Conservation (phyloP, 2,888 invertebrate genomes). For the Crocallis elinguaria region DNA sequence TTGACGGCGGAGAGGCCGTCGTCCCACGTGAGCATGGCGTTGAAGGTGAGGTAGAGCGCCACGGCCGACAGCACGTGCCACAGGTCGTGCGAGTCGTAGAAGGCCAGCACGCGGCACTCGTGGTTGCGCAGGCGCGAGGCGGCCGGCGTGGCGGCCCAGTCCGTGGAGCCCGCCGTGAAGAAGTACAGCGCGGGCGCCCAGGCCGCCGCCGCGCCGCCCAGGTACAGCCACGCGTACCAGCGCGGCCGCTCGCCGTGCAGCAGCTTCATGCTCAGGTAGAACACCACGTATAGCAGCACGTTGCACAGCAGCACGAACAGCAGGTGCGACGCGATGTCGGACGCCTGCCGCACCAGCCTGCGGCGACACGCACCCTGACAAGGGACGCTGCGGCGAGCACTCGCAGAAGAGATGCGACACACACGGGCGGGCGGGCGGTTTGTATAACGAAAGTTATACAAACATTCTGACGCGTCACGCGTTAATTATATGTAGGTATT, state of each 20-base stretch:
- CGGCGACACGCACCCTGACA: not conserved
- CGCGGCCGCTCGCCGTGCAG: conserved; percentile 87
- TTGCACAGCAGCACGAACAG: conserved; percentile 93
- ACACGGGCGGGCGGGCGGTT: too few species aligned
- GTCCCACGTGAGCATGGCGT: conserved; percentile 92
- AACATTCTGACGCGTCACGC: too few species aligned
- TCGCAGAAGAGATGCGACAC: too few species aligned
- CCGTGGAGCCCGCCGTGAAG: conserved; percentile 52
- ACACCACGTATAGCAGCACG: conserved; percentile 91
- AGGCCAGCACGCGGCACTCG: conserved; percentile 77
- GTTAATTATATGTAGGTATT: too few species aligned
- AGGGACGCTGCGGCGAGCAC: too few species aligned
- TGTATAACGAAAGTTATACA: too few species aligned
- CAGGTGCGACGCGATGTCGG: conserved; percentile 92
- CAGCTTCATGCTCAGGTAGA: conserved; percentile 94
- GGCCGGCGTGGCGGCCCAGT: conserved; percentile 87
- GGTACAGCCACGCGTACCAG: conserved; percentile 87
- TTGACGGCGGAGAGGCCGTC: conserved; percentile 91
- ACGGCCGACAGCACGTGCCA: conserved; percentile 95
- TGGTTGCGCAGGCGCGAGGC: conserved; percentile 86
- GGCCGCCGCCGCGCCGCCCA: conserved; percentile 85
- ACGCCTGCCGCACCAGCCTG: conserved; percentile 83
- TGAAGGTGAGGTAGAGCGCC: conserved; percentile 93
- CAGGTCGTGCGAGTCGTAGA: conserved; percentile 94
- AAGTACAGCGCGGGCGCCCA: conserved; percentile 89